A percentile compares a stretch with the other conserved stretches of the same genome.
These are phyloP conservation scores for Thryonomys swinderianus DNA, from an alignment of 2,113 vertebrate genomes.

Conservation along the genomic window DNA sequence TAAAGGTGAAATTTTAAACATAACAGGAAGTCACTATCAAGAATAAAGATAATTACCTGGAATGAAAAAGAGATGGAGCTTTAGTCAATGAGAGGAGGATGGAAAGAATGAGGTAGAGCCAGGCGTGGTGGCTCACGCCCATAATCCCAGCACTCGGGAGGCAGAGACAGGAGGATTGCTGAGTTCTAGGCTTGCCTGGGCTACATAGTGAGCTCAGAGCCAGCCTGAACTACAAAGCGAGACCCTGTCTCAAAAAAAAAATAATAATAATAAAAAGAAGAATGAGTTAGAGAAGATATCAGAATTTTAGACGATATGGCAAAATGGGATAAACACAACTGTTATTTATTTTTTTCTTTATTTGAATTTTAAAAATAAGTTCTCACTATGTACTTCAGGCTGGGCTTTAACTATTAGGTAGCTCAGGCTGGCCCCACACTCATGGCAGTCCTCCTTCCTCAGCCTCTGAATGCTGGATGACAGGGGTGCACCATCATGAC, in stretches of 20 bases:
- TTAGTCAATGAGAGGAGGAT: not conserved
- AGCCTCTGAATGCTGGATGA: not conserved
- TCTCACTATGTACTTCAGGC: too few species aligned
- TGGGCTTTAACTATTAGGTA: not conserved
- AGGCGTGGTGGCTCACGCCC: too few species aligned
- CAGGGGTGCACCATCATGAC: not conserved
- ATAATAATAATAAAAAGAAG: too few species aligned
- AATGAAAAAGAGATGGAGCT: not conserved
- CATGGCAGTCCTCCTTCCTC: not conserved
- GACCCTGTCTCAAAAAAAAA: too few species aligned
- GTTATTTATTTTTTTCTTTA: not conserved
- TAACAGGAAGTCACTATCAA: not conserved
- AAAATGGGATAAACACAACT: not conserved
- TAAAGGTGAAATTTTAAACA: not conserved
- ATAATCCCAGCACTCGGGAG: too few species aligned
- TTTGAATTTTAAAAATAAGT: not conserved
- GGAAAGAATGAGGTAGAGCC: not conserved
- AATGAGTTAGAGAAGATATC: not conserved
- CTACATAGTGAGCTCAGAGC: too few species aligned
- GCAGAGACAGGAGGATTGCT: too few species aligned
- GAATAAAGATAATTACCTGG: not conserved
- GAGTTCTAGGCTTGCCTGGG: too few species aligned
- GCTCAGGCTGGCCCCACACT: not conserved
- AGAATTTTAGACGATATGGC: not conserved
- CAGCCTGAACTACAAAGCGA: too few species aligned